These are phyloP conservation scores for Labeo rohita DNA, from an alignment of 2,113 vertebrate genomes.

Conservation along the genomic window DNA sequence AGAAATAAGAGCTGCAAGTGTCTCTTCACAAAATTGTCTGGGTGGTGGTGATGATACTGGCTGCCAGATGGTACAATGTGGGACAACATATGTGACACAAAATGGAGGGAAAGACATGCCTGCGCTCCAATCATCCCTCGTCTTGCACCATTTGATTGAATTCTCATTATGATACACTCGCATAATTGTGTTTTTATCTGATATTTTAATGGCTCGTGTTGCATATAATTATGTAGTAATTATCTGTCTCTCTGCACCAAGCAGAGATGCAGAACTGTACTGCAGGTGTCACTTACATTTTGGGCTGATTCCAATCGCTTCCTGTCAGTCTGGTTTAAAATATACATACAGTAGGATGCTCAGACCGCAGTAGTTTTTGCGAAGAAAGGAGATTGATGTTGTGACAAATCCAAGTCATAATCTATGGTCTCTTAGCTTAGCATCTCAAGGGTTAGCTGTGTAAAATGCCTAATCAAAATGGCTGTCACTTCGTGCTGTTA, in stretches of 20 bases:
- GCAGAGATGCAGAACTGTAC: constrained; percentile 59
- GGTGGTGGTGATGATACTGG: constrained; percentile 53
- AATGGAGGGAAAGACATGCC: constrained; percentile 57
- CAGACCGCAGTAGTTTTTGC: not conserved
- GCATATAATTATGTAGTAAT: constrained; percentile 75
- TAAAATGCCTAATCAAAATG: not conserved
- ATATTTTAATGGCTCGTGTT: constrained; percentile 73
- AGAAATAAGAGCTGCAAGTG: constrained; percentile 24
- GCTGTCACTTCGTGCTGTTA: not conserved
- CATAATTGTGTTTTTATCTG: constrained; percentile 68
- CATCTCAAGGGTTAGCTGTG: not conserved
- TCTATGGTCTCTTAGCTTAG: not conserved
- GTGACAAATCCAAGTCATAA: not conserved
- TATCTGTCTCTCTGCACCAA: constrained; percentile 72
- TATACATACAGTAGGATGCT: not conserved
- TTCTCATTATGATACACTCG: constrained; percentile 69
- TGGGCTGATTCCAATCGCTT: constrained; percentile 48
- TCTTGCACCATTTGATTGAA: constrained; percentile 67
- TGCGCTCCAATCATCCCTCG: constrained; percentile 62
- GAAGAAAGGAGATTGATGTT: not conserved
- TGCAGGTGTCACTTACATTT: constrained; percentile 63
- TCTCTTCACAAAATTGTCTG: constrained; percentile 25
- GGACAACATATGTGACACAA: constrained; percentile 73
- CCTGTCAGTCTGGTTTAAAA: not conserved
- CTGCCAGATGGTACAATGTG: constrained; percentile 72